Evolutionary conservation across 2,888 invertebrate species (phyloP).

Genomic region (Sphinx pinastri): DNA sequence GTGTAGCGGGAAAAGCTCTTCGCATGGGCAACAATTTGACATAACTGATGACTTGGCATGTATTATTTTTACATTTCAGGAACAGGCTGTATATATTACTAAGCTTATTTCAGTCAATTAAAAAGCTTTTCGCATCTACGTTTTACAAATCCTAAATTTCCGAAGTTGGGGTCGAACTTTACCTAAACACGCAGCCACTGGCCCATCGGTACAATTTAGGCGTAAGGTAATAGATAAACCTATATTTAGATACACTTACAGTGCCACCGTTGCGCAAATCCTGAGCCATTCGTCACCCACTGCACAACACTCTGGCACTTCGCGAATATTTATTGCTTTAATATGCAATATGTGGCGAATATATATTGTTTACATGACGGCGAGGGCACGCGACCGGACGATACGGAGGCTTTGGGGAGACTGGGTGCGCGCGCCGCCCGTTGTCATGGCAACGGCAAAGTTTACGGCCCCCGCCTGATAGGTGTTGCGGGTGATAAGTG

Average conservation of each 20-base stretch:
- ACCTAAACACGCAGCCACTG: too few species aligned
- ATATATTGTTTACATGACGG: slow-evolving; percentile 48
- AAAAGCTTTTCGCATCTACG: too few species aligned
- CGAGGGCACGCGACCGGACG: slow-evolving; percentile 58
- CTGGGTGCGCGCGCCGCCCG: slow-evolving; percentile 79
- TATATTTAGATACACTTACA: background rate
- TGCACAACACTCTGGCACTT: slow-evolving; percentile 56
- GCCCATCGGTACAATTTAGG: too few species aligned
- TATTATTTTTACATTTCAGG: too few species aligned
- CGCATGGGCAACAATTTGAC: too few species aligned
- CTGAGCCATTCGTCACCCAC: background rate
- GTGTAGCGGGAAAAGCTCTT: too few species aligned
- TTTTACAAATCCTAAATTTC: too few species aligned
- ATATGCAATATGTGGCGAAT: slow-evolving; percentile 37
- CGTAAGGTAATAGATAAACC: too few species aligned
- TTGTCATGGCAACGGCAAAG: slow-evolving; percentile 60
- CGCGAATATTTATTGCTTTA: slow-evolving; percentile 31
- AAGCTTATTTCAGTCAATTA: too few species aligned
- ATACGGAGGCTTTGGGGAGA: slow-evolving; percentile 53
- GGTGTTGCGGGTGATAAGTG: slow-evolving; percentile 18
- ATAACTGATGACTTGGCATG: too few species aligned
- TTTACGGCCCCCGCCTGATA: slow-evolving; percentile 24
- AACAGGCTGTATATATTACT: too few species aligned
- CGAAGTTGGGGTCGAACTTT: too few species aligned
- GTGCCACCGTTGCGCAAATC: background rate